These are phyloP conservation scores for Mirounga angustirostris DNA, from an alignment of 2,113 vertebrate species.

Conservation along the genomic window DNA sequence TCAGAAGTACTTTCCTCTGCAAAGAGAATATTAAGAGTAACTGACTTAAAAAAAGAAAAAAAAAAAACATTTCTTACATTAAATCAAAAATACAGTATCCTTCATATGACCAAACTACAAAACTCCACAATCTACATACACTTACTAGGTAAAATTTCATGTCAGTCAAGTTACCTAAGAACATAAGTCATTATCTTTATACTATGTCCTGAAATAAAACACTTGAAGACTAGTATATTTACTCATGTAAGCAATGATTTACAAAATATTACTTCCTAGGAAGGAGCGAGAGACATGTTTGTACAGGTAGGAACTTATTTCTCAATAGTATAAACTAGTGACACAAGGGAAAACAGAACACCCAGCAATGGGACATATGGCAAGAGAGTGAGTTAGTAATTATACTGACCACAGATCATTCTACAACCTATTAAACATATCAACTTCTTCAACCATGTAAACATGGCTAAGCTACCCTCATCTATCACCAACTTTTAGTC, in stretches of 20 bases:
- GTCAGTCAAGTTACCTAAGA: conserved; percentile 72
- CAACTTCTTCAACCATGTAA: conserved; percentile 57
- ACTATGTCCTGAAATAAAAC: conserved; percentile 72
- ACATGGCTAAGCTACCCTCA: conserved; percentile 56
- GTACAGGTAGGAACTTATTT: conserved; percentile 72
- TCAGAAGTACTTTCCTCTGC: conserved; percentile 77
- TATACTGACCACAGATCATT: conserved; percentile 58
- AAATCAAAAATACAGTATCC: conserved; percentile 67
- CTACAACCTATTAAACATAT: conserved; percentile 42
- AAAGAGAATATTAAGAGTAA: conserved; percentile 73
- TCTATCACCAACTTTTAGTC: conserved; percentile 53
- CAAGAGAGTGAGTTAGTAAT: conserved; percentile 50
- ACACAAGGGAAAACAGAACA: conserved; percentile 59
- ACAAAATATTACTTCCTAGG: conserved; percentile 68
- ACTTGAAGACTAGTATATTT: conserved; percentile 66
- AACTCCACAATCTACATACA: conserved; percentile 68
- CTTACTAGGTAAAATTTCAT: conserved; percentile 73
- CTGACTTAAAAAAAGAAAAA: conserved; percentile 56
- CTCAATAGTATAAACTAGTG: conserved; percentile 71
- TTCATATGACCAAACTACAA: conserved; percentile 72
- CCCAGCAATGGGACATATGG: conserved; percentile 35
- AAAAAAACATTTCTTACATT: conserved; percentile 47
- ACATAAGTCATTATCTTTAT: conserved; percentile 69
- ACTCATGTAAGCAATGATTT: conserved; percentile 77
- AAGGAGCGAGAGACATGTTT: conserved; percentile 76